phyloP scores from a whole-genome alignment of 2,888 invertebrate genomes.

The Taenaris catops region DNA sequence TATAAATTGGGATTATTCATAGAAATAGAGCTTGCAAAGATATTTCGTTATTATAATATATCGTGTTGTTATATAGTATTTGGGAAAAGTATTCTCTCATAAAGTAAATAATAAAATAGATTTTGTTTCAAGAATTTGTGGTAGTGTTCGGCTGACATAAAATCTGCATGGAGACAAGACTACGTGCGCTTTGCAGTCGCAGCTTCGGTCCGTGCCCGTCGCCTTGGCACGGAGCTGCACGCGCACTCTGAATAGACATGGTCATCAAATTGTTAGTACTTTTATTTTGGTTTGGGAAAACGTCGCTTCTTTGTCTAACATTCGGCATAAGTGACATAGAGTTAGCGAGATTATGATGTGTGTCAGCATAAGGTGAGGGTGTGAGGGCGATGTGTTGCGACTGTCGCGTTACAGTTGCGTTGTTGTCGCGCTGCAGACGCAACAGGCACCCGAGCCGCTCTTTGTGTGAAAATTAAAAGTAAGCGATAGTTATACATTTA shows the following conservation, averaged over 20 bases:
- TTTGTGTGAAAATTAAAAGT: slow-evolving; percentile 75
- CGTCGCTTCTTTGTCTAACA: slow-evolving; percentile 65
- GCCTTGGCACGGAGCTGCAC: too few species aligned
- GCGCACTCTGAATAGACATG: slow-evolving; percentile 28
- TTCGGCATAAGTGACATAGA: slow-evolving; percentile 61
- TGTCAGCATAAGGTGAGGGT: slow-evolving; percentile 40
- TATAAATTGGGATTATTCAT: too few species aligned
- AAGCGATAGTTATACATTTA: slow-evolving; percentile 75
- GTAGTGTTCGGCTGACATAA: too few species aligned
- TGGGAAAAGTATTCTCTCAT: too few species aligned
- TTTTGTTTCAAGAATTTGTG: too few species aligned
- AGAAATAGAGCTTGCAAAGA: too few species aligned
- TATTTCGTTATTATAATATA: too few species aligned
- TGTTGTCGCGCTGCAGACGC: slow-evolving; percentile 13
- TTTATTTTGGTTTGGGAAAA: slow-evolving; percentile 62
- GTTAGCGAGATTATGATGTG: slow-evolving; percentile 61
- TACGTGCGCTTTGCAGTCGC: slow-evolving; percentile 5
- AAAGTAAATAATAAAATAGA: too few species aligned
- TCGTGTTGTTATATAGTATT: too few species aligned
- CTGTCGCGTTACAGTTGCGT: slow-evolving; percentile 16
- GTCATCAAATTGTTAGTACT: slow-evolving; percentile 55
- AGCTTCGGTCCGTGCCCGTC: slow-evolving; percentile 1
- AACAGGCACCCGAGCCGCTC: slow-evolving; percentile 41
- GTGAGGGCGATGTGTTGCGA: slow-evolving; percentile 26
- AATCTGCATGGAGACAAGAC: too few species aligned